Evolutionary conservation across 1,140 invertebrate genomes (phyloP).

Genomic region (Sitophilus oryzae): DNA sequence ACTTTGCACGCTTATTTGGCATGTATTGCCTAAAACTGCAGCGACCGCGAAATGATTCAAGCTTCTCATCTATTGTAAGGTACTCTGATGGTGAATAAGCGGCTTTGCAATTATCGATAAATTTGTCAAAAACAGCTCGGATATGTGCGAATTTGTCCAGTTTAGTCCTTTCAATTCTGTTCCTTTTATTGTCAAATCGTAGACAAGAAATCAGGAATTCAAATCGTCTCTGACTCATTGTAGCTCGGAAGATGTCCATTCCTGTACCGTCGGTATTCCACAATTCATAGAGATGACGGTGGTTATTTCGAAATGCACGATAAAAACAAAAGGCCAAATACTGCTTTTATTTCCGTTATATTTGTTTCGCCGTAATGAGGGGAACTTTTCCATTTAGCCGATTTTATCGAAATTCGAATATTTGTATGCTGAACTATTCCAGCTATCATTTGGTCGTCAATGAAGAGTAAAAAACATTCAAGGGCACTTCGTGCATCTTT

Average conservation of each 20-base stretch:
- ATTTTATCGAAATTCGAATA: neutral
- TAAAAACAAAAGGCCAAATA: neutral
- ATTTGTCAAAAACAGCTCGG: neutral
- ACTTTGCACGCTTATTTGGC: conserved; percentile 46
- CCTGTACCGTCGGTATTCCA: neutral
- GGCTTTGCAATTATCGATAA: neutral
- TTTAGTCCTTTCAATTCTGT: neutral
- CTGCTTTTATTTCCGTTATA: neutral
- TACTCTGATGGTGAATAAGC: conserved; percentile 32
- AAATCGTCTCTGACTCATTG: neutral
- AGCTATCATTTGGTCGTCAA: neutral
- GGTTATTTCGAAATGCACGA: neutral
- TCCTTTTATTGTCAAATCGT: neutral
- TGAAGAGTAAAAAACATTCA: no score
- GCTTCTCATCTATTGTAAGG: conserved; percentile 42
- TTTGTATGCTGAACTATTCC: neutral
- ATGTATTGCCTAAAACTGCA: conserved; percentile 45
- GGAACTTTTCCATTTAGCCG: neutral
- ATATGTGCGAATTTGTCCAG: neutral
- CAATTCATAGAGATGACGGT: neutral
- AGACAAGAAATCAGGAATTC: neutral
- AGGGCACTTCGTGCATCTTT: neutral
- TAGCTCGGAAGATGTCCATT: neutral
- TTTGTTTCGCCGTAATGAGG: neutral
- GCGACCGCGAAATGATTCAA: conserved; percentile 39